phyloP scores from a whole-genome alignment of 1,140 invertebrate species.

The Dendrolimus kikuchii region DNA sequence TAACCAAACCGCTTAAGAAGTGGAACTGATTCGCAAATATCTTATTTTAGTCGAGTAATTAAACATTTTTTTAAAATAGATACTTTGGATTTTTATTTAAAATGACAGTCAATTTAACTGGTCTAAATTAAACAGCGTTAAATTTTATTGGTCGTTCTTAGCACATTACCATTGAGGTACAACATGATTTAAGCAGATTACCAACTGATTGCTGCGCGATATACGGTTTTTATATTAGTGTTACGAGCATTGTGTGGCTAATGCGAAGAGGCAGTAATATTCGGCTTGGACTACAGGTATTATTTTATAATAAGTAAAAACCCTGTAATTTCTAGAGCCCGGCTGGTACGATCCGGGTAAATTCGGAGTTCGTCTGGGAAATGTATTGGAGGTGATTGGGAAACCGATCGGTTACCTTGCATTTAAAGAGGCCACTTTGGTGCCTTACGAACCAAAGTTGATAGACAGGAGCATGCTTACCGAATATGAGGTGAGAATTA shows the following conservation, averaged over 20 bases:
- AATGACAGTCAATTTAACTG: not conserved
- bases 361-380: constrained; percentile 95
- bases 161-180: no score
- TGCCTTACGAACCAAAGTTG: constrained; percentile 94
- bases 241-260: no score
- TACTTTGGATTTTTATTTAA: not conserved
- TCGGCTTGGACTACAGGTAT: not conserved
- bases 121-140: not conserved
- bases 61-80: not conserved
- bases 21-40: no score
- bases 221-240: no score
- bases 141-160: no score
- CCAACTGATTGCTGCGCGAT: no score
- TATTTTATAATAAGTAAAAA: not conserved
- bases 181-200: no score
- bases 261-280: no score
- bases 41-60: no score
- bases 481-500: constrained; percentile 75
- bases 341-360: constrained; percentile 86
- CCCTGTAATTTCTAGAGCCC: constrained; percentile 73
- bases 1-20: no score
- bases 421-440: constrained; percentile 89
- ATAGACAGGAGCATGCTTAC: constrained; percentile 87
- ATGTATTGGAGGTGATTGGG: constrained; percentile 88
- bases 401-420: constrained; percentile 74